Evolutionary conservation across 2,888 invertebrate species (phyloP), one percentile per base, ranked within the genome.

Genomic region (Eristalis intricaria): DNA sequence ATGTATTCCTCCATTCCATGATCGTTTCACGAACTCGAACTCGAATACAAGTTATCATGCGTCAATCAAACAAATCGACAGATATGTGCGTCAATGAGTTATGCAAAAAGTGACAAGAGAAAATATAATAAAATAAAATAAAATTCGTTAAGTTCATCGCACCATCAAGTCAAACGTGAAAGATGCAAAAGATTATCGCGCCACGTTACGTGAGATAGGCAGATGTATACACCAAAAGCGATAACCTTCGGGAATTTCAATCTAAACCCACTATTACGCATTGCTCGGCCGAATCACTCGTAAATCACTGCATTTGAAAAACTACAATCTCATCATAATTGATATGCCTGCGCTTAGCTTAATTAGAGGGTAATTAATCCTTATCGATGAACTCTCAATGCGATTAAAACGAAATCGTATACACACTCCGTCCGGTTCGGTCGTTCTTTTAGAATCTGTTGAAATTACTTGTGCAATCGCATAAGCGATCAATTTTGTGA

Each of bases 321-420:
- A 32, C 32, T 70, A 50, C 40, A 50, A 26, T 56, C 73, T 78
- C 38, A 78, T 78, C 26, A 56, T 70, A 70, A 56, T 70, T 63
- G 43, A 77, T 71, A 29, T 69, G 50, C 61, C 63, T 60, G 23
- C 15, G 50, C 50, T 19, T 50, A 4, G 50, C 50, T 50, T 56
- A 38, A 35, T 70, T 58, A 65, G 66, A 76, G 56, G 43, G 60
- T 15, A 61, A 58, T 38, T 63, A 13, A 19, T 43, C 74, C 74
- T 84, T 84, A 84, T 84, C 84, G 78, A 73, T 84, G 64, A 79
- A 74, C 40, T 84, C 69, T 64, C 69, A 69, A 19, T 5, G 19
- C 19, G 19, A 50, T 43, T 43, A 15, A n/a, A 43, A 43, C 15
- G 15, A n/a, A 43, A 26, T 26, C 26, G 26, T 26, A 43, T 1